Percentiles rank a stretch among this genome's conserved stretches.
phyloP scores from a whole-genome alignment of 1,140 invertebrate genomes.

The Zaprionus inermis region DNA sequence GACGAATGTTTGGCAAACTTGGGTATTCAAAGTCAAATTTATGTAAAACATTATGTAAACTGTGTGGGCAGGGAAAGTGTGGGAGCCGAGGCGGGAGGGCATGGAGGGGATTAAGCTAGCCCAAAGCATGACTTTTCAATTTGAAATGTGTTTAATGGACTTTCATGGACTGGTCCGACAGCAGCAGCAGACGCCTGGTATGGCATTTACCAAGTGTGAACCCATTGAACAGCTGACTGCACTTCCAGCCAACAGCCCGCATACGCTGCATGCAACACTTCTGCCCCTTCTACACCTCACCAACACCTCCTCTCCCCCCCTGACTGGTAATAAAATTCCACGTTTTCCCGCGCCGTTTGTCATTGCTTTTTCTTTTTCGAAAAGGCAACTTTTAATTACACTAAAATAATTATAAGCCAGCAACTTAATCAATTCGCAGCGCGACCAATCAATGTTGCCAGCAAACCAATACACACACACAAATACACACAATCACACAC shows the following conservation, averaged over 20 bases:
- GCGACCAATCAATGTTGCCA: slow-evolving; percentile 35
- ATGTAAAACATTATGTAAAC: slow-evolving; percentile 71
- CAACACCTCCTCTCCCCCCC: neutral
- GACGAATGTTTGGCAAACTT: slow-evolving; percentile 43
- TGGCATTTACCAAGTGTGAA: slow-evolving; percentile 46
- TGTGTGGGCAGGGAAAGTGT: slow-evolving; percentile 25
- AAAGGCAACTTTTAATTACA: slow-evolving; percentile 52
- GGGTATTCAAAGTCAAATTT: slow-evolving; percentile 75
- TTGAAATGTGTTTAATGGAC: slow-evolving; percentile 73
- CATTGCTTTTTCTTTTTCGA: neutral
- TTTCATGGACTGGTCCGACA: slow-evolving; percentile 25
- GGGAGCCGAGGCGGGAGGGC: neutral
- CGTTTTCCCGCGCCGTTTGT: slow-evolving; percentile 16
- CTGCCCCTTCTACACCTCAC: neutral
- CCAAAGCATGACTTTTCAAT: slow-evolving; percentile 75
- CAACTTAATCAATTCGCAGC: slow-evolving; percentile 40
- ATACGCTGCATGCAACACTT: neutral
- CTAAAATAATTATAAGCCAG: slow-evolving; percentile 48
- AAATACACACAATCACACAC: slow-evolving; percentile 16
- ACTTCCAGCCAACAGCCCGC: slow-evolving; percentile 28
- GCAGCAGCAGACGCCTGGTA: neutral
- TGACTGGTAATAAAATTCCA: slow-evolving; percentile 26
- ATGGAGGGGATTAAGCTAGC: neutral
- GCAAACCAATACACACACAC: neutral
- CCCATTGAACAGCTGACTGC: slow-evolving; percentile 45